Conservation (phyloP, 2,888 invertebrate species). For the Encarsia formosa region DNA sequence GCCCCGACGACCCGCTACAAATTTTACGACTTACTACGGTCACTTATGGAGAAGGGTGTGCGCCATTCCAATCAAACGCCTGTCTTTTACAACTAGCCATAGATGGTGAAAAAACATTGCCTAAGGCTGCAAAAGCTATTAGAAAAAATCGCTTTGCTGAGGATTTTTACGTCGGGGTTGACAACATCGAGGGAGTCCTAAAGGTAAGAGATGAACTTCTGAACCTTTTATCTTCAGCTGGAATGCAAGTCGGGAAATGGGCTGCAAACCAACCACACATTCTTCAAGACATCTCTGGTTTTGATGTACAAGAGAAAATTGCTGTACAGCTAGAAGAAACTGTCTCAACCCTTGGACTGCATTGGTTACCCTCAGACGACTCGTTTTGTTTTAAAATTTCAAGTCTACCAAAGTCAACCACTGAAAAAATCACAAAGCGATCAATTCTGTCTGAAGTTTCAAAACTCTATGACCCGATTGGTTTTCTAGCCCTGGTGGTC, state of each 20-base stretch:
- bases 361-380: neutral
- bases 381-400: neutral
- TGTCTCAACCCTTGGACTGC: neutral
- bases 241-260: neutral
- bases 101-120: neutral
- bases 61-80: neutral
- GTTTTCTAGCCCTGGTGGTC: neutral
- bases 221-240: neutral
- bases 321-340: neutral
- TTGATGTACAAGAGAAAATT: neutral
- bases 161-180: neutral
- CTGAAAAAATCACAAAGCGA: neutral
- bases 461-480: neutral
- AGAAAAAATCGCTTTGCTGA: neutral
- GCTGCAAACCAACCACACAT: neutral
- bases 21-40: neutral
- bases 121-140: neutral
- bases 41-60: conserved; percentile 1
- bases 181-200: neutral
- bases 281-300: neutral
- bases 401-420: neutral
- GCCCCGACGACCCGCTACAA: neutral
- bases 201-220: neutral
- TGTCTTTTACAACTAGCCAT: conserved; percentile 1
- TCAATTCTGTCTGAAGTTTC: neutral